Percentiles rank a stretch among this genome's conserved stretches.
Conservation (phyloP, 2,888 invertebrate species). For the Torymus tubicola region DNA sequence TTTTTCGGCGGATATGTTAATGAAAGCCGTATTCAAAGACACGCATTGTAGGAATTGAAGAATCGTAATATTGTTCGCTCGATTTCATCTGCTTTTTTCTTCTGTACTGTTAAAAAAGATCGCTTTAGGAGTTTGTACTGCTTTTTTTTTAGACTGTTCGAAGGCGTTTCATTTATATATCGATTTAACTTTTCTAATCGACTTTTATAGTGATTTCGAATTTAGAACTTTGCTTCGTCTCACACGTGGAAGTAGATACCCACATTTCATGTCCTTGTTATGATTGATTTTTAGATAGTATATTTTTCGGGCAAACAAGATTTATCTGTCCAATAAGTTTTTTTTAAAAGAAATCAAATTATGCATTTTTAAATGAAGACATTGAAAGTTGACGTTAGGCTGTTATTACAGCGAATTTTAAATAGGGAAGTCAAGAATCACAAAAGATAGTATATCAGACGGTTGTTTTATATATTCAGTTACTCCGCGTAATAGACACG, state of each 20-base stretch:
- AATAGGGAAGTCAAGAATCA: conserved; percentile 35
- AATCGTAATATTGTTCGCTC: too few species aligned
- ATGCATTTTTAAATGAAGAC: conserved; percentile 29
- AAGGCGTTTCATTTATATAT: not conserved
- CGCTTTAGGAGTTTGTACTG: conserved; percentile 7
- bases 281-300: too few species aligned
- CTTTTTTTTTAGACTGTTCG: not conserved
- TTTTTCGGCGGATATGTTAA: not conserved
- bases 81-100: too few species aligned
- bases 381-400: conserved; percentile 36
- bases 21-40: too few species aligned
- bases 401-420: conserved; percentile 37
- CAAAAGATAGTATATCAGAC: conserved; percentile 5
- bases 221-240: conserved; percentile 5
- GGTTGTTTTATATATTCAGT: conserved; percentile 37
- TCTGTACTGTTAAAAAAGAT: not conserved
- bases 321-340: too few species aligned
- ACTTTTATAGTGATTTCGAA: not conserved
- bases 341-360: not conserved
- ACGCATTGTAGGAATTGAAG: too few species aligned
- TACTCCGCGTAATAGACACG: conserved; percentile 40
- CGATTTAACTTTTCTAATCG: too few species aligned
- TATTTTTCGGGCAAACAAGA: too few species aligned
- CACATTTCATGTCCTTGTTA: too few species aligned
- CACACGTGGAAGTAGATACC: not conserved